Conservation (phyloP, 1,140 invertebrate genomes). For the Eriosoma lanigerum region DNA sequence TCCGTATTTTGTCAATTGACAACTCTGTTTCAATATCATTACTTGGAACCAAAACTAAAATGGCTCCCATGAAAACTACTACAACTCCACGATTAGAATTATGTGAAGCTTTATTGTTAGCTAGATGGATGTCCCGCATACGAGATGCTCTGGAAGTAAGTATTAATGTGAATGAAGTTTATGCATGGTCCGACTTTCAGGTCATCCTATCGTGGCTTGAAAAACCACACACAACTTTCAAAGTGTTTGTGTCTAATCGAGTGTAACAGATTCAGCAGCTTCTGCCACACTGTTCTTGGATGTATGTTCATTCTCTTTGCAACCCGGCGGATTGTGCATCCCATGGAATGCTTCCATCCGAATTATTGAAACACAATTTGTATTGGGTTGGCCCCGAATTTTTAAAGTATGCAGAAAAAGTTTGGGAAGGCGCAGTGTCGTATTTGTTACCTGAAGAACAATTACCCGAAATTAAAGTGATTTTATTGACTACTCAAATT, state of each 20-base stretch:
- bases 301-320: conserved; percentile 54
- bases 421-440: background rate
- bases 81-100: conserved; percentile 53
- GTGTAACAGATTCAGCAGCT: background rate
- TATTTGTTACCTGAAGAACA: too few species aligned
- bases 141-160: background rate
- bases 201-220: conserved; percentile 57
- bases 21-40: conserved; percentile 45
- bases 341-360: background rate
- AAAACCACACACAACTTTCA: conserved; percentile 54
- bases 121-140: background rate
- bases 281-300: conserved; percentile 52
- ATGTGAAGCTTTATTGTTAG: conserved; percentile 53
- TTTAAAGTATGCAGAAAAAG: background rate
- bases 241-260: conserved; percentile 49
- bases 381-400: background rate
- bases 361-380: background rate
- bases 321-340: conserved; percentile 56
- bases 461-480: too few species aligned
- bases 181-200: conserved; percentile 56
- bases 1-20: background rate
- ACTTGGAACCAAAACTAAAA: conserved; percentile 50
- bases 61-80: conserved; percentile 53
- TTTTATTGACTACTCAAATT: too few species aligned
- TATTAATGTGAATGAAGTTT: background rate